These are phyloP conservation scores for Avahi laniger DNA, from an alignment of 2,797 vertebrate genomes.

Conservation along the genomic window DNA sequence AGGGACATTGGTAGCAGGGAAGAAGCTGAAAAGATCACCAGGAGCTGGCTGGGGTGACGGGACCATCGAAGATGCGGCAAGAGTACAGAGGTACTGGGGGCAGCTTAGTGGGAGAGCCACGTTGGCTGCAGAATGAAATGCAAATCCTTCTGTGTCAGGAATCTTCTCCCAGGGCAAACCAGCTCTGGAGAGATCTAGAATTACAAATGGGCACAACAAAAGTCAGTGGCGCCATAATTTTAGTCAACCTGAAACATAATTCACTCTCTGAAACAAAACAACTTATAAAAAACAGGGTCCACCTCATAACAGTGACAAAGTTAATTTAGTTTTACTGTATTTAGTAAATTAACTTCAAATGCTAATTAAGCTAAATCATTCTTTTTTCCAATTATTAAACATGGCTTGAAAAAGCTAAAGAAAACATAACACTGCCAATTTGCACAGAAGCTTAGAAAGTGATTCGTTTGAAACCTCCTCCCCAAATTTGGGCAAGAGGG, in stretches of 20 bases:
- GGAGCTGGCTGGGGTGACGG: background rate
- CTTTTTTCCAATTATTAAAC: background rate
- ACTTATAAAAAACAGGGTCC: background rate
- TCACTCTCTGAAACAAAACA: background rate
- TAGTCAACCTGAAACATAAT: background rate
- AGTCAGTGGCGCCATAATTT: background rate
- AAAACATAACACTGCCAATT: background rate
- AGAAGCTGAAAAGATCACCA: background rate
- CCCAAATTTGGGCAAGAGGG: background rate
- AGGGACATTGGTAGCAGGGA: background rate
- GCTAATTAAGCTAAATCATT: background rate
- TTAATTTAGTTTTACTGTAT: background rate
- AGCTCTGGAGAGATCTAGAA: background rate
- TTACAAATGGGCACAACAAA: background rate
- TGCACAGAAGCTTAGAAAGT: background rate
- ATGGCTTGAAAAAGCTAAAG: background rate
- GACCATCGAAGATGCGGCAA: accelerated
- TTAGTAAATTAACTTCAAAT: background rate
- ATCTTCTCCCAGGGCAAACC: background rate
- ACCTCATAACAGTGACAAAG: background rate
- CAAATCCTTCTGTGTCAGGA: background rate
- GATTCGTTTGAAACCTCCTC: background rate
- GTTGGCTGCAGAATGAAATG: background rate
- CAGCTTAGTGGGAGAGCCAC: background rate
- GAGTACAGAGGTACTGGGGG: background rate